phyloP scores from a whole-genome alignment of 2,888 invertebrate genomes.

The Eupithecia dodoneata region DNA sequence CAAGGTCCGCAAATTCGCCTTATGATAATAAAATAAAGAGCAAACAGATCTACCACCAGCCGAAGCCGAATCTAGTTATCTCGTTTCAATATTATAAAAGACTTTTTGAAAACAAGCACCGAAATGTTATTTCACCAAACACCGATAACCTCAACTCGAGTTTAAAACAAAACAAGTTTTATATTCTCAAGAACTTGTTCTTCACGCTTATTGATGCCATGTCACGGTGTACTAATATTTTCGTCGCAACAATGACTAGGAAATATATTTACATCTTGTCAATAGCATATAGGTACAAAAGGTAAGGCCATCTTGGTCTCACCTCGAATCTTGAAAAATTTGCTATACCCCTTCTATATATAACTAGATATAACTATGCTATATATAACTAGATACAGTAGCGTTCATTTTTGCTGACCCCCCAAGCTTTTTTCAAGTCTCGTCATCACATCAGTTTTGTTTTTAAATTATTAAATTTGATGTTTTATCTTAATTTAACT shows the following conservation, averaged over 20 bases:
- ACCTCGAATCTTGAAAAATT: neutral
- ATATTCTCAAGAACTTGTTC: slow-evolving; percentile 7
- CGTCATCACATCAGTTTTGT: too few relatives aligned
- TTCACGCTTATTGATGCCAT: slow-evolving; percentile 10
- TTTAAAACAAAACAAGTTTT: slow-evolving; percentile 7
- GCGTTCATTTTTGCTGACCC: too few relatives aligned
- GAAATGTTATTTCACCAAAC: neutral
- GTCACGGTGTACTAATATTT: slow-evolving; percentile 14
- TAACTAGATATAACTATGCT: too few relatives aligned
- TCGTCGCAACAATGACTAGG: slow-evolving; percentile 13
- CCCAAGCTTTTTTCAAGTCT: too few relatives aligned
- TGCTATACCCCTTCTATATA: too few relatives aligned
- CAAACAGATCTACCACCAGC: neutral
- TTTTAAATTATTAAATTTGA: too few relatives aligned
- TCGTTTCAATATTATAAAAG: neutral
- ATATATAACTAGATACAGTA: too few relatives aligned
- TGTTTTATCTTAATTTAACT: too few relatives aligned
- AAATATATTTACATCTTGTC: slow-evolving; percentile 10
- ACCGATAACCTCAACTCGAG: neutral
- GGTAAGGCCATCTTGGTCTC: neutral
- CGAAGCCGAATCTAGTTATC: neutral
- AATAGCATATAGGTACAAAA: neutral
- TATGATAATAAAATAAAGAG: neutral
- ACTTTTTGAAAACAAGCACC: neutral
- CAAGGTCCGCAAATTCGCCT: too few relatives aligned